Base-by-base conservation (phyloP, 1,140 invertebrate species). In the Atta texana region DNA sequence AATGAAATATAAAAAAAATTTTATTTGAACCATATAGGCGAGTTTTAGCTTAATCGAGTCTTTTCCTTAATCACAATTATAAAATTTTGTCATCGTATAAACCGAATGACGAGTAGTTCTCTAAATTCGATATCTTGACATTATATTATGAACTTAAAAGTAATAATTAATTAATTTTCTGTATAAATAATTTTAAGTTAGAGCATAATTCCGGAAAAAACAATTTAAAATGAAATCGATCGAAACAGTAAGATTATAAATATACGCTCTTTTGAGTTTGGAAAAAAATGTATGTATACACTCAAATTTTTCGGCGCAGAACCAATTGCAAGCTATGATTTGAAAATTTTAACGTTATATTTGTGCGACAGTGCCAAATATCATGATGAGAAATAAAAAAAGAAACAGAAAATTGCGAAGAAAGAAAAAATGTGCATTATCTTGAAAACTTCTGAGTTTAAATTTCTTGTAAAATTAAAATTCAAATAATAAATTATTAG, bases 361-460 rank as follows among this genome's bases (percentile, higher is more conserved):
- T 94, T 94, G 91, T 94, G 31, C 31, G 0, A 34, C 31, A 34
- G 31, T 34, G 89, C 88, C 91, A 93, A 92, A 93, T 92, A 88
- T 88, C 87, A 91, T 91, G 92, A 92, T 92, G 66, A 88, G 90
- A 91, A 89, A 88, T 89, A 87, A 93, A 88, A 51, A 89, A 90
- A 91, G 90, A 90, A 89, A 88, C 64, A 78, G 91, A 94, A 92
- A 90, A 80, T 92, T 87, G 63, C 88, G 55, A 92, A 91, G 86
- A 91, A 92, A 92, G 89, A 89, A 93, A 93, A 94, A 92, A 91
- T 94, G 88, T 92, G 91, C 89, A 91, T 87, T 87, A 91, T 77
- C 89, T 78, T 89, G 49, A 71, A 87, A 51, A 64, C 81, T 44
- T 44, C 39, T 59, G 34, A 78, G 34, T 78, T 51, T 61, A 77